phyloP scores from a whole-genome alignment of 1,140 invertebrate genomes.

The Lutraria rhynchaena region DNA sequence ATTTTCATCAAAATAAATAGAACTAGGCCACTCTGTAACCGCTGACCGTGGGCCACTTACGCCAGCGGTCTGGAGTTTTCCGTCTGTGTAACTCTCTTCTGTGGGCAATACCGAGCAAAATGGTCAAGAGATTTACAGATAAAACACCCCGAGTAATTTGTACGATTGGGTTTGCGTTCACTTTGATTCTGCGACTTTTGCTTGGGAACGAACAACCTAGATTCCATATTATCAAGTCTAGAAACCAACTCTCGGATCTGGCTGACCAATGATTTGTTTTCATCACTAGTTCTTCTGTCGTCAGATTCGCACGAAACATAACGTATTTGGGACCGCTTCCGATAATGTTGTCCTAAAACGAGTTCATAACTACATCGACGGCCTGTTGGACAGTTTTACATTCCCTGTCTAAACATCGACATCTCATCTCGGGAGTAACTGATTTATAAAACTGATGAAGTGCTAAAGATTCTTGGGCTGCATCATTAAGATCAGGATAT shows the following conservation, averaged over 20 bases:
- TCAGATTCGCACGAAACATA: not conserved
- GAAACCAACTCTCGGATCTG: too few relatives aligned
- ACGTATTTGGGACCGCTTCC: not conserved
- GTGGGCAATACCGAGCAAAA: slow-evolving; percentile 26
- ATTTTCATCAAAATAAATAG: not conserved
- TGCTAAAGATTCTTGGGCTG: slow-evolving; percentile 20
- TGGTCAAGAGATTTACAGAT: slow-evolving; percentile 29
- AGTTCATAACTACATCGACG: slow-evolving; percentile 17
- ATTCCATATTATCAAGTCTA: too few relatives aligned
- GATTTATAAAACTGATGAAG: slow-evolving; percentile 21
- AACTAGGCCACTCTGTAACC: not conserved
- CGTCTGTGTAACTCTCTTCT: not conserved
- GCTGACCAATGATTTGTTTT: slow-evolving; percentile 1
- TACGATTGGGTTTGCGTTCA: too few relatives aligned
- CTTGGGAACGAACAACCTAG: too few relatives aligned
- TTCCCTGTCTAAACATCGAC: slow-evolving; percentile 22
- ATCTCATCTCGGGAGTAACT: slow-evolving; percentile 6
- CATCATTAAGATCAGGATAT: slow-evolving; percentile 6
- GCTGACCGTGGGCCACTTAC: slow-evolving; percentile 24
- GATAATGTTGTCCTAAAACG: not conserved
- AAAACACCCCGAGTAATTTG: slow-evolving; percentile 37
- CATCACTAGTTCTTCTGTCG: not conserved
- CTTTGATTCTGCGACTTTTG: too few relatives aligned
- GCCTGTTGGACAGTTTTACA: slow-evolving; percentile 20
- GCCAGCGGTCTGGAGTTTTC: slow-evolving; percentile 43